Percentiles rank a stretch among this genome's conserved stretches.
phyloP scores from a whole-genome alignment of 2,797 vertebrate species.

The Brachyalestes nurse region DNA sequence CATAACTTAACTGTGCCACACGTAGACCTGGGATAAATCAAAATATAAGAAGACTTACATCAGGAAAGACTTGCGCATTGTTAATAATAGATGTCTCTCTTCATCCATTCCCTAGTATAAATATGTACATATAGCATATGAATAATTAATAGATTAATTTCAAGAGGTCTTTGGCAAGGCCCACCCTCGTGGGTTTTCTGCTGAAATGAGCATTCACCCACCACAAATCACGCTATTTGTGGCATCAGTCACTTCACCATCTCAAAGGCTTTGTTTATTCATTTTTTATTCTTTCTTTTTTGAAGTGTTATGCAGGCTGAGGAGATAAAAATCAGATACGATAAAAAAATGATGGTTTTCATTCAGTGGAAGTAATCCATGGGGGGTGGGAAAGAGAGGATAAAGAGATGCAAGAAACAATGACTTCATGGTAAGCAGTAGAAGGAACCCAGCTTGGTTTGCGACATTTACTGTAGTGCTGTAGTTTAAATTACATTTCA shows the following conservation, averaged over 20 bases:
- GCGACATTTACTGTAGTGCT: no score
- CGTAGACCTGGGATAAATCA: neutral
- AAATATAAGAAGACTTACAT: constrained; percentile 13
- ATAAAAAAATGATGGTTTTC: neutral
- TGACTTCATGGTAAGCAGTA: neutral
- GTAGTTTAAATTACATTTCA: no score
- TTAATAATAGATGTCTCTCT: constrained; percentile 66
- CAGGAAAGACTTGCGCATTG: constrained; percentile 36
- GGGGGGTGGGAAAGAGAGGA: constrained; percentile 27
- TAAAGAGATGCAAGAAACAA: neutral
- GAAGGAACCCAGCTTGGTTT: neutral
- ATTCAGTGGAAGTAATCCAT: neutral
- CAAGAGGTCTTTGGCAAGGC: constrained; percentile 33
- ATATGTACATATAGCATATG: constrained; percentile 64
- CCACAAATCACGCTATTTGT: constrained; percentile 7
- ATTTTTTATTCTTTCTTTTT: constrained; percentile 1
- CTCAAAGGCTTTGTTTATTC: constrained; percentile 2
- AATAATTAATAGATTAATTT: constrained; percentile 57
- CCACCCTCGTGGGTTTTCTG: constrained; percentile 14
- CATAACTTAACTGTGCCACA: neutral
- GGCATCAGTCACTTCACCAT: constrained; percentile 3
- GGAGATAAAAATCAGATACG: constrained; percentile 34
- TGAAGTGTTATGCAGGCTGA: constrained; percentile 25
- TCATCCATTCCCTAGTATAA: constrained; percentile 65
- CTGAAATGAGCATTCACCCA: constrained; percentile 1